These are phyloP conservation scores for Saccostrea cuccullata DNA, from an alignment of 1,140 invertebrate species.

Conservation along the genomic window DNA sequence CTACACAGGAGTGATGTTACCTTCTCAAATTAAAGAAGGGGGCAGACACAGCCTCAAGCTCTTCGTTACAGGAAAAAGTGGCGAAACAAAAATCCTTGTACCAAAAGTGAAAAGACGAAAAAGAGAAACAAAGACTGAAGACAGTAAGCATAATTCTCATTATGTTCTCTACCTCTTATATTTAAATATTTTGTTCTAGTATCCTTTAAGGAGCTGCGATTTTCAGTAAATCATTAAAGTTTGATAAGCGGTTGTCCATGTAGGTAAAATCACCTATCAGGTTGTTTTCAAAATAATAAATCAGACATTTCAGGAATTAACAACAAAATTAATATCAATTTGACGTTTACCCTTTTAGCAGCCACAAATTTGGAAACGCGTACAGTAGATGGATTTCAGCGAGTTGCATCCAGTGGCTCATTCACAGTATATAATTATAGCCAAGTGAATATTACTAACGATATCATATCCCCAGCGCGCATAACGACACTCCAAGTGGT, in stretches of 20 bases:
- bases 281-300: neutral
- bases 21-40: neutral
- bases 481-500: neutral
- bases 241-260: no score
- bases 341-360: neutral
- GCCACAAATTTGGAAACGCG: neutral
- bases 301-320: neutral
- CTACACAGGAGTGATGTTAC: neutral
- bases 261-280: no score
- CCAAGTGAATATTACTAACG: neutral
- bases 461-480: neutral
- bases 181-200: neutral
- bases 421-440: neutral
- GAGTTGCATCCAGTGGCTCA: neutral
- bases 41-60: constrained; percentile 17
- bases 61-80: neutral
- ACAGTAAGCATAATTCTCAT: neutral
- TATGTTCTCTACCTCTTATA: neutral
- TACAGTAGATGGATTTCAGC: neutral
- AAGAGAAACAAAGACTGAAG: neutral
- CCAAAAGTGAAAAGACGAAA: neutral
- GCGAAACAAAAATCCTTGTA: neutral
- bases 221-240: neutral
- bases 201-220: neutral
- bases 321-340: neutral